Evolutionary conservation across 2,113 vertebrate genomes (phyloP).

Genomic region (Rhinolophus sinicus): DNA sequence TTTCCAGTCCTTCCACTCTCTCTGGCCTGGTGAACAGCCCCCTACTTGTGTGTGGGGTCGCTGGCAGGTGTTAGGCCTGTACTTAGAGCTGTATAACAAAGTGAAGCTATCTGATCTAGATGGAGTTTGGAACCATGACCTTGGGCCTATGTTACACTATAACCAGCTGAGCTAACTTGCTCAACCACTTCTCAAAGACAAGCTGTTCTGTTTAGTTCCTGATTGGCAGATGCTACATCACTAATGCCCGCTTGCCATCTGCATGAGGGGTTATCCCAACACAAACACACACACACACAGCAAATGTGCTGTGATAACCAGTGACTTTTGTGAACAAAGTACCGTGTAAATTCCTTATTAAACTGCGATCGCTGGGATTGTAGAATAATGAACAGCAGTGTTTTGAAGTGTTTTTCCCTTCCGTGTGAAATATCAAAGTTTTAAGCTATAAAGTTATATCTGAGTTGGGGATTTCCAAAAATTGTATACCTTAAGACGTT

Average conservation of each 20-base stretch:
- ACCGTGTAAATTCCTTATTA: not conserved
- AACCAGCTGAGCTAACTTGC: not conserved
- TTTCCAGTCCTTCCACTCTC: not conserved
- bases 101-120: not conserved
- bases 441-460: not conserved
- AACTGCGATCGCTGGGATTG: fast-evolving
- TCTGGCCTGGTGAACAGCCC: not conserved
- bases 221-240: not conserved
- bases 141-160: not conserved
- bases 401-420: not conserved
- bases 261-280: not conserved
- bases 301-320: not conserved
- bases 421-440: not conserved
- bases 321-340: not conserved
- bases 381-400: not conserved
- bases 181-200: conserved; percentile 33
- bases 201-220: not conserved
- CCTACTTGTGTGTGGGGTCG: not conserved
- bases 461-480: not conserved
- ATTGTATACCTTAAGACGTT: not conserved
- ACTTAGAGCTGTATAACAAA: not conserved
- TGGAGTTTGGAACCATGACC: not conserved
- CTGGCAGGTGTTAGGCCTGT: not conserved
- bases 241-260: not conserved
- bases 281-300: not conserved